Evolutionary conservation across 2,888 invertebrate genomes (phyloP).

Genomic region (Rhagonycha fulva): DNA sequence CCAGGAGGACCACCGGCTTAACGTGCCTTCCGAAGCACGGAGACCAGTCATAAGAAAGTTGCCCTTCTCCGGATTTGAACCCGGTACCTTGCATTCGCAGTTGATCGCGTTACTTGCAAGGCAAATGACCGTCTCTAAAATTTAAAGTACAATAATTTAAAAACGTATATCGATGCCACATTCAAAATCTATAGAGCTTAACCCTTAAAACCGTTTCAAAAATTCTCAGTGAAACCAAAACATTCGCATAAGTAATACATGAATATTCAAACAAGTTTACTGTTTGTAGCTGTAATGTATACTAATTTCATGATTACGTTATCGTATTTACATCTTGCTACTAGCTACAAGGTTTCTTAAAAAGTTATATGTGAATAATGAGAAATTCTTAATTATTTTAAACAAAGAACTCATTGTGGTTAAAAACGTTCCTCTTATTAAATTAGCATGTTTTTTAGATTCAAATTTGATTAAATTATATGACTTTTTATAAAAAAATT

Average conservation of each 20-base stretch:
- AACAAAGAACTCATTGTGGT: not conserved
- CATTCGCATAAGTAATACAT: not conserved
- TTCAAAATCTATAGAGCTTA: too few species aligned
- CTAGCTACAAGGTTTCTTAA: not conserved
- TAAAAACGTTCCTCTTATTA: not conserved
- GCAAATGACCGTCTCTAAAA: too few species aligned
- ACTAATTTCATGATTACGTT: not conserved
- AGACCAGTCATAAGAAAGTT: too few species aligned
- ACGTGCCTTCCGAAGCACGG: too few species aligned
- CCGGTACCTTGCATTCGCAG: too few species aligned
- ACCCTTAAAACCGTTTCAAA: too few species aligned
- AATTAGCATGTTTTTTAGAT: not conserved
- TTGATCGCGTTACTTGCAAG: too few species aligned
- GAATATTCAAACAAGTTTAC: not conserved
- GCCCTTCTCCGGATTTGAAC: too few species aligned
- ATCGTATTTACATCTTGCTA: not conserved
- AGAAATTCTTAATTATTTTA: not conserved
- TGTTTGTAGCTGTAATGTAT: conserved; percentile 1
- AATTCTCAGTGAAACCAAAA: not conserved
- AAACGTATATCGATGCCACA: too few species aligned
- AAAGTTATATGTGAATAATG: not conserved
- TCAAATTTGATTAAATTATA: not conserved
- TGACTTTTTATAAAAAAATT: not conserved
- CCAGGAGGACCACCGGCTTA: too few species aligned
- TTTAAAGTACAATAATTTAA: too few species aligned